phyloP scores from a whole-genome alignment of 2,113 vertebrate genomes.

The Amphiprion ocellaris region DNA sequence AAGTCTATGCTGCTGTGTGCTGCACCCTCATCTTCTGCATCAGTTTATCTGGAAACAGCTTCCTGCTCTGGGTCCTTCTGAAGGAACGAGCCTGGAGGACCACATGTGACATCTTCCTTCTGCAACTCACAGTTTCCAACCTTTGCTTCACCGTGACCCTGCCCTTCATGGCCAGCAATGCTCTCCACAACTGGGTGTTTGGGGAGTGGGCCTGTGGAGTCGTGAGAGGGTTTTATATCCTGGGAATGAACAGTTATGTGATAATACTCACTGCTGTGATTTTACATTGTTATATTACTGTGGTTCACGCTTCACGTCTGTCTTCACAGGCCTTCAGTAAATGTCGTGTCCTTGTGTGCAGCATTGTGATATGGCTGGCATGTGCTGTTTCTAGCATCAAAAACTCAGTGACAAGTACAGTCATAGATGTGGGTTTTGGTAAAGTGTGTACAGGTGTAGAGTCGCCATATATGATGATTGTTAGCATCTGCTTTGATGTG shows the following conservation, averaged over 20 bases:
- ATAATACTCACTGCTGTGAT: slow-evolving; percentile 9
- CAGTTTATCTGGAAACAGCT: slow-evolving; percentile 52
- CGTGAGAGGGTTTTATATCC: background rate
- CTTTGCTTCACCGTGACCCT: slow-evolving; percentile 77
- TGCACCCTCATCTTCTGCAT: slow-evolving; percentile 55
- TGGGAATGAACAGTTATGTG: background rate
- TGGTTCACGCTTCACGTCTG: background rate
- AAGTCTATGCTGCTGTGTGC: slow-evolving; percentile 1
- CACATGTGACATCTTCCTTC: slow-evolving; percentile 77
- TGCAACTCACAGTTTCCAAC: slow-evolving; percentile 81
- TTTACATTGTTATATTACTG: background rate
- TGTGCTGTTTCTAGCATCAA: background rate
- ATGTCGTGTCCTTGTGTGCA: background rate
- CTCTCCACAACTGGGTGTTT: background rate
- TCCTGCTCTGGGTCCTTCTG: slow-evolving; percentile 59
- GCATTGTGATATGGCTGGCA: slow-evolving; percentile 1
- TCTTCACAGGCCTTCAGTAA: background rate
- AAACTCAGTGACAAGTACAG: no score
- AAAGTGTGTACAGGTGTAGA: background rate
- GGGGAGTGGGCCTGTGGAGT: background rate
- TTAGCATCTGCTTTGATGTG: background rate
- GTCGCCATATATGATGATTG: background rate
- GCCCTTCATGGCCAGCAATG: background rate
- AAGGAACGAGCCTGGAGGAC: slow-evolving; percentile 40
- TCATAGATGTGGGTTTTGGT: rapidly evolving